A percentile compares a stretch with the other conserved stretches of the same genome.
Conservation (phyloP, 1,140 invertebrate genomes). For the Centruroides sculpturatus region DNA sequence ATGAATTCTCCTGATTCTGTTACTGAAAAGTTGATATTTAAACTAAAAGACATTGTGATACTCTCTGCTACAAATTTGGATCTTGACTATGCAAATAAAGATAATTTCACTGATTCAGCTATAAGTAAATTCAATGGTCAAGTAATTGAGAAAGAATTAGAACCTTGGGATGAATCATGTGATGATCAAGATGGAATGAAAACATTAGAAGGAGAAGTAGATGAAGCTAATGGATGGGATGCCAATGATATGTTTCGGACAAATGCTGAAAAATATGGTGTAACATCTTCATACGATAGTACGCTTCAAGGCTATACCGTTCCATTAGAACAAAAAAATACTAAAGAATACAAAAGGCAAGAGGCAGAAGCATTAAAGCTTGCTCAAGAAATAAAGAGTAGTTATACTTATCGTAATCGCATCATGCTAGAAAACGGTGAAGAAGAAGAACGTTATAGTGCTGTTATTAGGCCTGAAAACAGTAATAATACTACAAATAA, state of each 20-base stretch:
- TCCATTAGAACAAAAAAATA: constrained; percentile 63
- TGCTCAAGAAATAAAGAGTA: constrained; percentile 76
- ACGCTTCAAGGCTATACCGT: constrained; percentile 52
- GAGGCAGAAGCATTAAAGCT: constrained; percentile 73
- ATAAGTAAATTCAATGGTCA: too few species aligned
- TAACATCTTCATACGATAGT: constrained; percentile 73
- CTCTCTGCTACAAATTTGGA: too few species aligned
- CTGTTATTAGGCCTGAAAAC: too few species aligned
- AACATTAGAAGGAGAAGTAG: not conserved
- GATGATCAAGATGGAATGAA: too few species aligned
- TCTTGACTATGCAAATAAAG: too few species aligned
- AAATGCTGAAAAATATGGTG: constrained; percentile 78
- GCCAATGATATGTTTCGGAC: constrained; percentile 85
- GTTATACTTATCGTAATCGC: constrained; percentile 59
- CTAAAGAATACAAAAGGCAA: constrained; percentile 66
- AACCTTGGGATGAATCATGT: constrained; percentile 83
- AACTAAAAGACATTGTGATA: too few species aligned
- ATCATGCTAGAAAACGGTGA: constrained; percentile 79
- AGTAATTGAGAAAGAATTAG: constrained; percentile 68
- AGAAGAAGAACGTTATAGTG: constrained; percentile 56
- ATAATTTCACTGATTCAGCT: too few species aligned
- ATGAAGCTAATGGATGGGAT: constrained; percentile 69
- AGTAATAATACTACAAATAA: too few species aligned
- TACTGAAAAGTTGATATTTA: constrained; percentile 29
- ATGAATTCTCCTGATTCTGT: constrained; percentile 37